These are phyloP conservation scores for Chrysogorgia sp. DNA, from an alignment of 92 coral and sea anemone genomes.

Conservation along the genomic window DNA sequence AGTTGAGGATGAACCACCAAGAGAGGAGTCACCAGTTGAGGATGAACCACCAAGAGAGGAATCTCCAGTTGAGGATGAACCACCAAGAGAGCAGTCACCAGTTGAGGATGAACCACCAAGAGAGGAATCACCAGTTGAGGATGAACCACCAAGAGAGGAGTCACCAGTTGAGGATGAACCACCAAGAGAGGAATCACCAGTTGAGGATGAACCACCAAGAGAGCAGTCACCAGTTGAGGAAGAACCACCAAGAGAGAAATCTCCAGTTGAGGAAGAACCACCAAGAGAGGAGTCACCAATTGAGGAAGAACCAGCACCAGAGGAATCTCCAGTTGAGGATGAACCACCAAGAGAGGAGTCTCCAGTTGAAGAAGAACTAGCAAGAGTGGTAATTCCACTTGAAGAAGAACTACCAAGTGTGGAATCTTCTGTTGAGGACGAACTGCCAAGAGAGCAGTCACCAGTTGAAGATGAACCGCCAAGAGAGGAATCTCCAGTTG, in stretches of 20 bases:
- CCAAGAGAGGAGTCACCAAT: slow-evolving; percentile 59
- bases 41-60: background rate
- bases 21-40: background rate
- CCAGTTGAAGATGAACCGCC: slow-evolving; percentile 65
- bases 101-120: slow-evolving; percentile 1
- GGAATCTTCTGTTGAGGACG: slow-evolving; percentile 67
- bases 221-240: background rate
- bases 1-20: background rate
- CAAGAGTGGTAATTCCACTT: slow-evolving; percentile 42
- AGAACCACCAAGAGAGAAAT: background rate
- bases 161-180: background rate
- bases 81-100: background rate
- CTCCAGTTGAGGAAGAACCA: slow-evolving; percentile 8
- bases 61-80: slow-evolving; percentile 5
- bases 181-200: background rate
- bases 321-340: slow-evolving; percentile 70
- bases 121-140: slow-evolving; percentile 13
- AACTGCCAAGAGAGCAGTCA: slow-evolving; percentile 77
- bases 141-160: background rate
- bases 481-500: background rate
- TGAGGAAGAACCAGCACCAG: slow-evolving; percentile 66
- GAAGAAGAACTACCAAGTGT: slow-evolving; percentile 66
- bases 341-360: slow-evolving; percentile 68
- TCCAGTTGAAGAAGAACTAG: background rate
- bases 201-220: slow-evolving; percentile 4